Evolutionary conservation across 2,797 vertebrate species (phyloP), one percentile per base, ranked within the genome.

Genomic region (Eleutherodactylus coqui): DNA sequence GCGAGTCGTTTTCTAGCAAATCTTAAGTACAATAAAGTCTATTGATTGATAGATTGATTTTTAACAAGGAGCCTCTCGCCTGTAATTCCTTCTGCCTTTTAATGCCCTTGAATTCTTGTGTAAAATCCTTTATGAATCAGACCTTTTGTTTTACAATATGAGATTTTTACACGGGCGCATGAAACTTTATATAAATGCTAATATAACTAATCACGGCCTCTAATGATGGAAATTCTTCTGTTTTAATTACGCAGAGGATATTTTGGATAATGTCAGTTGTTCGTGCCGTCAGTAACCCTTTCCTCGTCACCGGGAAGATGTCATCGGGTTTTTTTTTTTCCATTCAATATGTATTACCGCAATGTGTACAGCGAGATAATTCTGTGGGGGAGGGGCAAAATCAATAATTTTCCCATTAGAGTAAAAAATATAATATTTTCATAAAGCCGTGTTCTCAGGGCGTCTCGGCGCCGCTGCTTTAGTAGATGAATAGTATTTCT

Each of bases 41-140:
- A 87, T 87, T 87, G 86, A 87, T 87, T 87, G 86, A 87, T 87
- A 84, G 82, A 80, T 84, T 87, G 86, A 87, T 87, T 87, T 83
- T 87, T 87, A 87, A 84, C 86, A 84, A 85, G 82, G 82, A 62
- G 70, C 51, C 79, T 81, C 86, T 80, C 47, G 86, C 78, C 82
- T 69, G 77, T 81, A 84, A 85, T 81, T 84, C 86, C 49, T 64
- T 80, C 77, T 85, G 86, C 86, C 86, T 87, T 87, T 75, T 80
- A 84, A 84, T 87, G 86, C 76, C 86, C 86, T 87, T 84, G 86
- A 67, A 87, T 87, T 87, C 86, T 69, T 58, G 82, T 81, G 86
- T 87, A 84, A 87, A 87, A 87, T 87, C 81, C 82, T 87, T 87
- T 87, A 87, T 87, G 86, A 87, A 87, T 87, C 77, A 87, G 86